These are phyloP conservation scores for Myodes glareolus DNA, from an alignment of 2,113 vertebrate species.

Conservation along the genomic window DNA sequence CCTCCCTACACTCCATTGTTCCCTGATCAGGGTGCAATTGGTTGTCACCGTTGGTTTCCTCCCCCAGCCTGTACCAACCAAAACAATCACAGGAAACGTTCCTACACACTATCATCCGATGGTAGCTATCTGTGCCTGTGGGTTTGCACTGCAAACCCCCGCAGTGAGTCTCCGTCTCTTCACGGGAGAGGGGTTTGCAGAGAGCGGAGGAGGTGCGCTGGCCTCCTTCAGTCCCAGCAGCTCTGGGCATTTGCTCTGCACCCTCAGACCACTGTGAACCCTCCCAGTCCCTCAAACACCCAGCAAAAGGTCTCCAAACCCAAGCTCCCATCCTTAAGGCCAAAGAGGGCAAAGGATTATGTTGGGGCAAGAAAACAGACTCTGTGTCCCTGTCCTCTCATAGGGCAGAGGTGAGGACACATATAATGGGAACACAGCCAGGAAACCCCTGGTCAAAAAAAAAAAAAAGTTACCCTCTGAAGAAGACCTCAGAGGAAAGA, in stretches of 20 bases:
- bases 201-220: too few relatives aligned
- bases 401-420: too few relatives aligned
- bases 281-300: neutral
- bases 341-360: neutral
- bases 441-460: neutral
- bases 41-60: slow-evolving; percentile 45
- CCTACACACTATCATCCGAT: neutral
- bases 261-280: accelerated
- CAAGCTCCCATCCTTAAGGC: neutral
- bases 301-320: neutral
- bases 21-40: neutral
- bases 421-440: neutral
- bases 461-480: neutral
- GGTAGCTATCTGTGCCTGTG: neutral
- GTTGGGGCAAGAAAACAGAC: accelerated
- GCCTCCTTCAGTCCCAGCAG: neutral
- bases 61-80: neutral
- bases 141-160: neutral
- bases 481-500: neutral
- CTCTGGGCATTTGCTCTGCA: accelerated
- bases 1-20: slow-evolving; percentile 35
- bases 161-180: neutral
- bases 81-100: neutral
- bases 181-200: neutral
- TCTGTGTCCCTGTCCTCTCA: neutral